Evolutionary conservation across 2,888 invertebrate genomes (phyloP).

Genomic region (Bembecia ichneumoniformis): DNA sequence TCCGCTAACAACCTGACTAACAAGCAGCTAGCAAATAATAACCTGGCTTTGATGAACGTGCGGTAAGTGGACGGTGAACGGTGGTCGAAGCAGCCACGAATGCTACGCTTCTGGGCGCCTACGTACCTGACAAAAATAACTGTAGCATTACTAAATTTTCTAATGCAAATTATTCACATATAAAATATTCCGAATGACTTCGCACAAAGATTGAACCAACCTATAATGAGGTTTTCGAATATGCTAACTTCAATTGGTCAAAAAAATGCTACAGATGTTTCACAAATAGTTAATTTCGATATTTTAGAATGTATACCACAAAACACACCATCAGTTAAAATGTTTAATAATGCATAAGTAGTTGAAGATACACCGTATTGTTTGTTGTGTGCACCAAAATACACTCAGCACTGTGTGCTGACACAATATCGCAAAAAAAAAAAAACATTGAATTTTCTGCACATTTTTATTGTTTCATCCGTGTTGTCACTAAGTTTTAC

Average conservation of each 20-base stretch:
- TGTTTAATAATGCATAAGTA: neutral
- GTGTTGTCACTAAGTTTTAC: conserved; percentile 5
- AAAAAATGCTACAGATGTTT: neutral
- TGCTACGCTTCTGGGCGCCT: conserved; percentile 53
- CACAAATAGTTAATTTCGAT: neutral
- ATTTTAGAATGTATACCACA: no score
- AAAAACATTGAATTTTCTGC: neutral
- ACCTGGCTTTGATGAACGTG: conserved; percentile 23
- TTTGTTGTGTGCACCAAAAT: conserved; percentile 7
- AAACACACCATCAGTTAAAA: no score
- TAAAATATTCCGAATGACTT: no score
- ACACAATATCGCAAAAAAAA: neutral
- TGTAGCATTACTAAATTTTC: neutral
- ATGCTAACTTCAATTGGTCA: no score
- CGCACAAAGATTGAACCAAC: no score
- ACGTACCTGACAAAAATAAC: conserved; percentile 33
- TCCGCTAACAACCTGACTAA: neutral
- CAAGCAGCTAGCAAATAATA: neutral
- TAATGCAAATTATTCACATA: neutral
- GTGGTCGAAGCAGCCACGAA: conserved; percentile 32
- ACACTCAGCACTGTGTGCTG: conserved; percentile 4
- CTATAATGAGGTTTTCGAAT: no score
- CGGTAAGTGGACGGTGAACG: conserved; percentile 38
- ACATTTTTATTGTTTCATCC: conserved; percentile 5
- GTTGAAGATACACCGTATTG: neutral